These are phyloP conservation scores for Lycophotia porphyrea DNA, from an alignment of 2,888 invertebrate genomes.

Conservation along the genomic window DNA sequence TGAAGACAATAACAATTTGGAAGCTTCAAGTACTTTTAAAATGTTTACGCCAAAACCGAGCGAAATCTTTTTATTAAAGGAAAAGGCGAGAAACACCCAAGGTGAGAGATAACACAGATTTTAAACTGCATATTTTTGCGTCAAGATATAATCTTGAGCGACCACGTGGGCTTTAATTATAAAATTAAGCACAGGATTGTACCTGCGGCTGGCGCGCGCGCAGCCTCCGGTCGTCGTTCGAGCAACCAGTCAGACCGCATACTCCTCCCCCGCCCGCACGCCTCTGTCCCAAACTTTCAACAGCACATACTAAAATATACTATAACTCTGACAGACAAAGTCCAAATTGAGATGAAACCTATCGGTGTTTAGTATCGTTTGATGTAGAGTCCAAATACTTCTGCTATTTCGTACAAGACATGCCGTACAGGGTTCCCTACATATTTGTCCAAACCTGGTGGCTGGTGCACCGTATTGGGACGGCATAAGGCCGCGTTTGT, in stretches of 20 bases:
- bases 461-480: slow-evolving; percentile 77
- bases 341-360: slow-evolving; percentile 52
- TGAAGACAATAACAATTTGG: slow-evolving; percentile 28
- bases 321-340: slow-evolving; percentile 64
- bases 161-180: slow-evolving; percentile 80
- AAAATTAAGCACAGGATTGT: slow-evolving; percentile 79
- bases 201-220: slow-evolving; percentile 82
- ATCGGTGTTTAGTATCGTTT: slow-evolving; percentile 69
- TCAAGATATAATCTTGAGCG: slow-evolving; percentile 69
- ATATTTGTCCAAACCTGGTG: slow-evolving; percentile 80
- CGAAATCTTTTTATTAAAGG: slow-evolving; percentile 34
- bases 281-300: slow-evolving; percentile 81
- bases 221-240: slow-evolving; percentile 90
- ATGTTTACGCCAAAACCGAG: slow-evolving; percentile 26
- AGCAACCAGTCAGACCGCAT: slow-evolving; percentile 89
- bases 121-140: slow-evolving; percentile 69
- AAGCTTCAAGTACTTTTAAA: slow-evolving; percentile 1
- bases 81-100: slow-evolving; percentile 49
- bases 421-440: slow-evolving; percentile 86
- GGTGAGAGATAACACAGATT: slow-evolving; percentile 64
- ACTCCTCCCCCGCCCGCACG: slow-evolving; percentile 78
- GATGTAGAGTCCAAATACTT: slow-evolving; percentile 65
- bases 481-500: slow-evolving; percentile 75
- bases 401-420: slow-evolving; percentile 85
- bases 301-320: slow-evolving; percentile 68